phyloP scores from a whole-genome alignment of 2,797 vertebrate species.

The Myotis vivesi region DNA sequence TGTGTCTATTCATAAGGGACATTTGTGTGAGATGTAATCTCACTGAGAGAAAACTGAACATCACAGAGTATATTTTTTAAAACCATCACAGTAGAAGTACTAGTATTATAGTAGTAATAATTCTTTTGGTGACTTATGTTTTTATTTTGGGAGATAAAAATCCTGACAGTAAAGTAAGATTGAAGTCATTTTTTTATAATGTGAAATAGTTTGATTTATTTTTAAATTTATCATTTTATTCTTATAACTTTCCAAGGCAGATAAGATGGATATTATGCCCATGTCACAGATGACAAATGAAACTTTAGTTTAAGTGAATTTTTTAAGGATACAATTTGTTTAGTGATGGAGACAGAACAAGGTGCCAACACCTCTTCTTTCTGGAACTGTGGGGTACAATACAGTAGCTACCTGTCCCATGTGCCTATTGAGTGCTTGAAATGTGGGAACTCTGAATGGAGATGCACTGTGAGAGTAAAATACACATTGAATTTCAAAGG shows the following conservation, averaged over 20 bases:
- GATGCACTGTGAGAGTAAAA: background rate
- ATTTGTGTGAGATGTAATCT: slow-evolving; percentile 19
- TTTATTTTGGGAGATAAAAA: background rate
- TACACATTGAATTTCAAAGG: background rate
- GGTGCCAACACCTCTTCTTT: background rate
- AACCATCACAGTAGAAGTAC: background rate
- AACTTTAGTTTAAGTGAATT: background rate
- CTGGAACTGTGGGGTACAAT: background rate
- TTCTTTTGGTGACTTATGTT: background rate
- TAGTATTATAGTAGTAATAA: background rate
- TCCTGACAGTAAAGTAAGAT: background rate
- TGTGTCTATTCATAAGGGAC: background rate
- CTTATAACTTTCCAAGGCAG: background rate
- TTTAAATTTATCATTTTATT: background rate
- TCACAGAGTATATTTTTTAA: background rate
- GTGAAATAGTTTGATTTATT: background rate
- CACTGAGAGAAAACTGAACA: background rate
- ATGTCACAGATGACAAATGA: background rate
- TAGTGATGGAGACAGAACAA: background rate
- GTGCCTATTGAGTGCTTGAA: background rate
- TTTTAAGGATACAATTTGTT: background rate
- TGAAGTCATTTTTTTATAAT: background rate
- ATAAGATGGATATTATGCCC: background rate
- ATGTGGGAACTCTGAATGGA: background rate
- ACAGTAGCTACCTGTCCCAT: too few relatives aligned